Evolutionary conservation across 2,888 invertebrate species (phyloP).

Genomic region (Pyralis farinalis): DNA sequence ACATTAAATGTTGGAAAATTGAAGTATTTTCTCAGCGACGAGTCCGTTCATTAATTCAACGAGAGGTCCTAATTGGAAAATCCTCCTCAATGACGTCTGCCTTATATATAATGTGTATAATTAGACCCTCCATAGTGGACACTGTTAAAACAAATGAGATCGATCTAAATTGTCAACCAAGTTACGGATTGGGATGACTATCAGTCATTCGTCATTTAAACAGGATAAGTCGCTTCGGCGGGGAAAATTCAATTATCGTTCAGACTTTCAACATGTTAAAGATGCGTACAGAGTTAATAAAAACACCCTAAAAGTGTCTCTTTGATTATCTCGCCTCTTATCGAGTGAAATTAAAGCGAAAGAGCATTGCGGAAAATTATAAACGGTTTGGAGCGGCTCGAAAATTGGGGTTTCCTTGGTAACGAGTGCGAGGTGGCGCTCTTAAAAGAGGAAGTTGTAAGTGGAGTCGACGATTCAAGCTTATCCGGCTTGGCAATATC

Average conservation of each 20-base stretch:
- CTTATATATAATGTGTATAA: conserved; percentile 54
- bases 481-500: conserved; percentile 41
- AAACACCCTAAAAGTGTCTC: neutral
- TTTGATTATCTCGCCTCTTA: neutral
- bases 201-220: conserved; percentile 28
- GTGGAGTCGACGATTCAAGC: conserved; percentile 39
- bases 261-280: neutral
- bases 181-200: conserved; percentile 23
- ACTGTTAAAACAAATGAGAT: conserved; percentile 47
- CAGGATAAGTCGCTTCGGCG: conserved; percentile 10
- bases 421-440: conserved; percentile 22
- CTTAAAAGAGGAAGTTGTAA: conserved; percentile 40
- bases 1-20: conserved; percentile 43
- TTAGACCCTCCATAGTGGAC: conserved; percentile 55
- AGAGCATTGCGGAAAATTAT: neutral
- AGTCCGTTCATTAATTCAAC: conserved; percentile 57
- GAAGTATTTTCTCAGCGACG: conserved; percentile 48
- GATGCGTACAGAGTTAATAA: neutral
- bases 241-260: conserved; percentile 10
- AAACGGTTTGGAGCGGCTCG: neutral
- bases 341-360: neutral
- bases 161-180: conserved; percentile 35
- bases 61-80: conserved; percentile 57
- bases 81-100: conserved; percentile 54
- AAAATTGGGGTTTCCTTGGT: conserved; percentile 3